A percentile compares a stretch with the other conserved stretches of the same genome.
phyloP scores from a whole-genome alignment of 1,140 invertebrate genomes.

The Wasmannia auropunctata region DNA sequence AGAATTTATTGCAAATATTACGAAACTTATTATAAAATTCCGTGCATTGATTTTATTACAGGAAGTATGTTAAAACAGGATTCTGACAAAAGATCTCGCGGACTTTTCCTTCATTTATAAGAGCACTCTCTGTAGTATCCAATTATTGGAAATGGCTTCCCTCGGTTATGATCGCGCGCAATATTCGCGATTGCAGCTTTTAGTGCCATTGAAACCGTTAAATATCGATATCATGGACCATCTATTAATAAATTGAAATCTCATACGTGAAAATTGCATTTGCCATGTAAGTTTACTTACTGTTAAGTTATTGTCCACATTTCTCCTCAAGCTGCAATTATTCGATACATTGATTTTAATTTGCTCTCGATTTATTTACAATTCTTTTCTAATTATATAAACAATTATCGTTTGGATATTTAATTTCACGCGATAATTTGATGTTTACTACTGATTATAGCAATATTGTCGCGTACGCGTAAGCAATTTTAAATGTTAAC shows the following conservation, averaged over 20 bases:
- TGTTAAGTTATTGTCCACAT: neutral
- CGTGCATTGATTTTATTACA: neutral
- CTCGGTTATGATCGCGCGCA: neutral
- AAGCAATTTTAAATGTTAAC: neutral
- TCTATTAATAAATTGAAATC: neutral
- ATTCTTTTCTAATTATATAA: neutral
- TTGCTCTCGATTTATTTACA: neutral
- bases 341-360: neutral
- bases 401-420: neutral
- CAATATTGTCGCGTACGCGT: neutral
- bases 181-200: slow-evolving; percentile 23
- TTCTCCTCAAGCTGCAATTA: neutral
- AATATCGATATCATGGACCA: neutral
- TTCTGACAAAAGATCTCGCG: neutral
- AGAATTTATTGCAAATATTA: neutral
- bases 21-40: neutral
- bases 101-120: neutral
- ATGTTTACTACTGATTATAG: neutral
- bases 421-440: neutral
- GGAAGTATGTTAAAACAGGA: neutral
- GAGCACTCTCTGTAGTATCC: neutral
- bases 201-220: neutral
- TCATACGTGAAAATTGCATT: neutral
- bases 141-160: slow-evolving; percentile 29
- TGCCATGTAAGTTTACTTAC: neutral